Base-by-base conservation (phyloP, 2,888 invertebrate genomes). In the Alentia gelatinosa region DNA sequence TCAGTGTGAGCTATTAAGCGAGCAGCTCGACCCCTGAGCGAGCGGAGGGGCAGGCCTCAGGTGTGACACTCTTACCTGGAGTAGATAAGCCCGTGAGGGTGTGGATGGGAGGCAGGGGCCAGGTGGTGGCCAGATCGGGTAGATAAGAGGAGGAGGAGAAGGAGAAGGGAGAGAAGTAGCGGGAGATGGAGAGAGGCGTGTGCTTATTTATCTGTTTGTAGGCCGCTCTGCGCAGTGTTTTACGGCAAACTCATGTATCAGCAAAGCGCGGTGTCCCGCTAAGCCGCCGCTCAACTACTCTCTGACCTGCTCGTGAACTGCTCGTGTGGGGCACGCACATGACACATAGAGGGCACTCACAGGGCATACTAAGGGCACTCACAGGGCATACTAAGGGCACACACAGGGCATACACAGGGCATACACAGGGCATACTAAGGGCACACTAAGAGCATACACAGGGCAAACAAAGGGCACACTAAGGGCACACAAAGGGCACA, bases 91-190 rank as follows among this genome's bases (percentile, higher is more conserved):
- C 3, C 33, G 74, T 74, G 74, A 7, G 74, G 74, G 74, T 33
- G 56, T 63, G 63, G 63, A 15, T 12, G 37, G 79, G 79, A 37
- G 7, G 35, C 37, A 39, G 35, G 15, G 79, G 79, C 39, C 39
- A 79, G 79, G 79, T 79, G 79, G 79, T 79, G 79, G 35, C 39
- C 35, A 79, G 79, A 39, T 79, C 19, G 79, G 19, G 79, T 12
- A 39, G 79, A 39, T 79, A 79, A 79, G 79, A 23, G 12, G 79
- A 19, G 37, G 35, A n/a, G 15, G 15, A 5, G n/a, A n/a, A 26
- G 15, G 19, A 47, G 9, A 19, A 12, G 47, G 47, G 47, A 12
- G 19, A 47, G 47, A 12, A 19, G 47, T 47, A 19, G 47, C 9
- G 47, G 9, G 19, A 47, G 47, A 3, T 74, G 74, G 74, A 15